These are phyloP conservation scores for Tiliacea citrago DNA, from an alignment of 2,888 invertebrate genomes.

Conservation along the genomic window DNA sequence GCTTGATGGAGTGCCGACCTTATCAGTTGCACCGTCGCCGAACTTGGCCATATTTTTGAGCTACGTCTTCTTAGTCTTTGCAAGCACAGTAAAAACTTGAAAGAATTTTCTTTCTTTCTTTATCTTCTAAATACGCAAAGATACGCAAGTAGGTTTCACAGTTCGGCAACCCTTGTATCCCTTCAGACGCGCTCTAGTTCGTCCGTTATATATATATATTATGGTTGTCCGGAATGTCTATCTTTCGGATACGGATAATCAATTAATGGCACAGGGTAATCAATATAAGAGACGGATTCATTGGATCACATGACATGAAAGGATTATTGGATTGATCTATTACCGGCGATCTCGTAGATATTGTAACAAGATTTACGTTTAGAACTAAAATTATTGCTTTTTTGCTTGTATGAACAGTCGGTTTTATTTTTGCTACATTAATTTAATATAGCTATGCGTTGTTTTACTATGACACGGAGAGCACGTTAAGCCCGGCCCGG, in stretches of 20 bases:
- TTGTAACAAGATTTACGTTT: slow-evolving; percentile 33
- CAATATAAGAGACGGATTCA: slow-evolving; percentile 58
- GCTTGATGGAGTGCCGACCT: not conserved
- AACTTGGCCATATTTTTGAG: not conserved
- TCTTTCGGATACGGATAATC: slow-evolving; percentile 68
- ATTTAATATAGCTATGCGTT: not conserved
- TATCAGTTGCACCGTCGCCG: not conserved
- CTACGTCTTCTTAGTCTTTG: not conserved
- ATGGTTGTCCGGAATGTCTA: slow-evolving; percentile 60
- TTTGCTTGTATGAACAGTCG: not conserved
- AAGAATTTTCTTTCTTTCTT: too few species aligned
- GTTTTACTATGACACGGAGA: too few species aligned
- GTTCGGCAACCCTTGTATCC: slow-evolving; percentile 56
- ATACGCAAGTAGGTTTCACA: slow-evolving; percentile 60
- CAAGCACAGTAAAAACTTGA: not conserved
- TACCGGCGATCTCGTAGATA: slow-evolving; percentile 11
- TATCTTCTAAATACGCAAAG: slow-evolving; percentile 33
- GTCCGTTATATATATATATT: slow-evolving; percentile 65
- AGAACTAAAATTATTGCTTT: not conserved
- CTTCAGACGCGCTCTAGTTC: slow-evolving; percentile 67
- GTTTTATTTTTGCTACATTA: slow-evolving; percentile 8
- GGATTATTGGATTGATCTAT: slow-evolving; percentile 54
- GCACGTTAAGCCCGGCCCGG: too few species aligned
- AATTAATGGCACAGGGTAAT: slow-evolving; percentile 67
- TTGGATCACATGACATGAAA: slow-evolving; percentile 55